These are phyloP conservation scores for Empis livida DNA, from an alignment of 2,888 invertebrate species.

Conservation along the genomic window DNA sequence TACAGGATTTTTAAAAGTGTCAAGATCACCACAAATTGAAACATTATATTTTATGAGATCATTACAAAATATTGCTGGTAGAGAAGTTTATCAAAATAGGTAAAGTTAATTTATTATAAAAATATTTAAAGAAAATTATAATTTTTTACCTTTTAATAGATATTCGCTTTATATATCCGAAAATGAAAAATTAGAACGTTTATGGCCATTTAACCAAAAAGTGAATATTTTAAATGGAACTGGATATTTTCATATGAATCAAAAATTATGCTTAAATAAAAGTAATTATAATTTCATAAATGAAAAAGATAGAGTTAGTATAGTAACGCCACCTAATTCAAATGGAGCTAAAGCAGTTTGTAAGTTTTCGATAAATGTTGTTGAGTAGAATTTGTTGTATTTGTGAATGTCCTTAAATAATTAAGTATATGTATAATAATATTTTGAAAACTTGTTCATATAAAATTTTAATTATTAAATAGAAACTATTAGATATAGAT, in stretches of 20 bases:
- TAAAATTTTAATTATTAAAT: too few relatives aligned
- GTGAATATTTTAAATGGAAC: constrained; percentile 43
- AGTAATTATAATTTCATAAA: constrained; percentile 35
- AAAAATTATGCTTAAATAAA: constrained; percentile 51
- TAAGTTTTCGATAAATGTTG: constrained; percentile 38
- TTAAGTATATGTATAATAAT: too few relatives aligned
- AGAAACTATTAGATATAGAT: too few relatives aligned
- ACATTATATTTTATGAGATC: constrained; percentile 53
- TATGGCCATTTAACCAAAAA: constrained; percentile 40
- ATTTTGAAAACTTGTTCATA: too few relatives aligned
- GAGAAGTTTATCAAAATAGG: constrained; percentile 28
- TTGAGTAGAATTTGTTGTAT: background rate
- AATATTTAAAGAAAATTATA: too few relatives aligned
- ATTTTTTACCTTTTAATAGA: too few relatives aligned
- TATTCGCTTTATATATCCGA: constrained; percentile 47
- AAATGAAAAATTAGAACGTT: constrained; percentile 52
- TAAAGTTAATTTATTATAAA: constrained; percentile 6
- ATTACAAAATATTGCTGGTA: constrained; percentile 47
- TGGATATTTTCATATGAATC: constrained; percentile 58
- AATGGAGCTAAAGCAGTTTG: constrained; percentile 89
- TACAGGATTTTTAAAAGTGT: constrained; percentile 49
- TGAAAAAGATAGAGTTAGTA: constrained; percentile 14
- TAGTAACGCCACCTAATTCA: constrained; percentile 42
- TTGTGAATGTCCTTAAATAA: background rate
- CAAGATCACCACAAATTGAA: constrained; percentile 45